Evolutionary conservation across 2,797 vertebrate genomes (phyloP), one percentile per base, ranked within the genome.

Genomic region (Poeciliopsis turneri): DNA sequence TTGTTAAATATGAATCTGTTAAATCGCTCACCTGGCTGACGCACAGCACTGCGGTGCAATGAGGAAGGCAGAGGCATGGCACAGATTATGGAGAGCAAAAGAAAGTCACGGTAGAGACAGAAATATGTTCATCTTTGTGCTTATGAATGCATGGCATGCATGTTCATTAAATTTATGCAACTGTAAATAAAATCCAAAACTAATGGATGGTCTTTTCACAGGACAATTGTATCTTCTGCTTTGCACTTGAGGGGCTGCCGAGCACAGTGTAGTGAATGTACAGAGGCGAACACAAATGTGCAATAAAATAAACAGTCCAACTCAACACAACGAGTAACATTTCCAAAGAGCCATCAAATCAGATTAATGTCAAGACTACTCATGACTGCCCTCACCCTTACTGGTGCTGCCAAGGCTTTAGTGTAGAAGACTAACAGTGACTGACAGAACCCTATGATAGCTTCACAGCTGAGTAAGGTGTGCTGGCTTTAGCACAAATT

Each of bases 271-370:
- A 92, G 72, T 72, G 85, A 90, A 89, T 83, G 28, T 85, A 89
- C 86, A 78, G 71, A 84, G 86, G 78, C 3, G 18, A 88, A 90
- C 85, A 90, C 74, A 91, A 82, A 90, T 78, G 82, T 4, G 71
- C 28, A 45, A 51, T 43, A 76, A 81, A 86, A 85, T 61, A 85
- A 80, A 81, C 8, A 78, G 39, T 80, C 76, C 25, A 74, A 91
- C 89, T 88, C 79, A 75, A 85, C 51, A 90, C 86, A 87, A 83
- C 82, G 86, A 89, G 89, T 79, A 90, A 84, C 79, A 75, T 84
- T 86, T 90, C 86, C 83, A 86, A 85, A 90, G 86, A 82, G 78
- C 82, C 82, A 78, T 92, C 92, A 89, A 76, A 86, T 13, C 36
- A 10, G 8, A 90, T 92, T 75, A 91, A 66, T 46, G 0, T 91